Conservation (phyloP, 1,140 invertebrate genomes). For the Brachionus rotundiformis region DNA sequence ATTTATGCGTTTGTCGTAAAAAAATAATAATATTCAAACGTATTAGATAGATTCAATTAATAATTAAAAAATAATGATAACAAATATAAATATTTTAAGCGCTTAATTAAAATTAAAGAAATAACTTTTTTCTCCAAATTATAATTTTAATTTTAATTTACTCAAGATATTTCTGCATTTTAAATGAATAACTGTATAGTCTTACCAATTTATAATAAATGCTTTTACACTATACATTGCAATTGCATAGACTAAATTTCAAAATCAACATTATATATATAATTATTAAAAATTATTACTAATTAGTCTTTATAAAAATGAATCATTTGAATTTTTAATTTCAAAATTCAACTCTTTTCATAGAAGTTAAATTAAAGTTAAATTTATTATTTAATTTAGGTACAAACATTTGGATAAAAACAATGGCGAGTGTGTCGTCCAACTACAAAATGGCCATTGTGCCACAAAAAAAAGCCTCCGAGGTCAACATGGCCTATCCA, state of each 20-base stretch:
- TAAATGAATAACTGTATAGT: too few relatives aligned
- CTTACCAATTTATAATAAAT: neutral
- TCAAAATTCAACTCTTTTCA: slow-evolving; percentile 14
- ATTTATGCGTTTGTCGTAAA: too few relatives aligned
- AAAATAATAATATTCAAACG: too few relatives aligned
- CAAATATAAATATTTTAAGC: too few relatives aligned
- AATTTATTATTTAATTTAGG: neutral
- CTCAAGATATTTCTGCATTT: neutral
- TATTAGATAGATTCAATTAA: too few relatives aligned
- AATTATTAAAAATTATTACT: slow-evolving; percentile 5
- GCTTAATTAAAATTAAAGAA: too few relatives aligned
- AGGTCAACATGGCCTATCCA: slow-evolving; percentile 41
- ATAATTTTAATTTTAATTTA: neutral
- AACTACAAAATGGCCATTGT: slow-evolving; percentile 31
- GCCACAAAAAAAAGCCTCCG: slow-evolving; percentile 47
- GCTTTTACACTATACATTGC: neutral
- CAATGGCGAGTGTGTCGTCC: slow-evolving; percentile 39
- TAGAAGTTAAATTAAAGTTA: too few relatives aligned
- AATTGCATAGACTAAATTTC: neutral
- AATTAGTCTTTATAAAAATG: neutral
- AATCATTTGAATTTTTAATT: slow-evolving; percentile 16
- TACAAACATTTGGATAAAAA: neutral
- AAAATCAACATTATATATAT: neutral
- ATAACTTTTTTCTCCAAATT: neutral
- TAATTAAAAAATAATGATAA: too few relatives aligned